Base-by-base conservation (phyloP, 2,888 invertebrate species). In the Schizaphis graminum region DNA sequence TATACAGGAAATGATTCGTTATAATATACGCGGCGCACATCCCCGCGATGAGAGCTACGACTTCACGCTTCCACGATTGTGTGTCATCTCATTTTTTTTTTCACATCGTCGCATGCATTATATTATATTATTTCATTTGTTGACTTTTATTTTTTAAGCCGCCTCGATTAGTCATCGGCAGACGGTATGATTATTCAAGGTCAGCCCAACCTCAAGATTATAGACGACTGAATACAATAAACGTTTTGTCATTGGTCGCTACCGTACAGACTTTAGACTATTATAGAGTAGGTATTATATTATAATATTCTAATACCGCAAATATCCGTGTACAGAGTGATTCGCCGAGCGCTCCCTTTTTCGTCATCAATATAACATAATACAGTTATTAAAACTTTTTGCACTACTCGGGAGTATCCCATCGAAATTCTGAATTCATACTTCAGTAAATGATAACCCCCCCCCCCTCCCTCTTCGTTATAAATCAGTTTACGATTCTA, bases 141-240 rank as follows among this genome's bases (percentile, higher is more conserved):
- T 41, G 49, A 67, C 61, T 67, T 90, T 67, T 67, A 61, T 67
- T 92, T 92, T 77, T 92, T n/a, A n/a, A 77, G 61, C 57, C 61
- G 10, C 35, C 16, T 7, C 49, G 7, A 61, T 93, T 89, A 93
- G 93, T 93, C 89, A 93, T 28, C 41, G 13, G 47, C 2, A 77
- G 35, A 77, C 57, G n/a, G 89, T 47, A 84, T 3, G 41, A 85
- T 89, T 57, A 57, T 89, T 84, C 89, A 85, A 93, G 93, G 93
- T 90, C 93, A 5, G 57, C 84, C 89, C 89, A 89, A 85, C 93
- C 93, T 90, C 87, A 35, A 93, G 89, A 93, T 85, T 77, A 77
- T 77, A 77, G 53, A 87, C 88, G 53, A 87, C 77, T 28, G 88
- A 87, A 87, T 26, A 92, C 61, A 86, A 92, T 61, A 44, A 91